Evolutionary conservation across 2,113 vertebrate genomes (phyloP).

Genomic region (Psophia crepitans): DNA sequence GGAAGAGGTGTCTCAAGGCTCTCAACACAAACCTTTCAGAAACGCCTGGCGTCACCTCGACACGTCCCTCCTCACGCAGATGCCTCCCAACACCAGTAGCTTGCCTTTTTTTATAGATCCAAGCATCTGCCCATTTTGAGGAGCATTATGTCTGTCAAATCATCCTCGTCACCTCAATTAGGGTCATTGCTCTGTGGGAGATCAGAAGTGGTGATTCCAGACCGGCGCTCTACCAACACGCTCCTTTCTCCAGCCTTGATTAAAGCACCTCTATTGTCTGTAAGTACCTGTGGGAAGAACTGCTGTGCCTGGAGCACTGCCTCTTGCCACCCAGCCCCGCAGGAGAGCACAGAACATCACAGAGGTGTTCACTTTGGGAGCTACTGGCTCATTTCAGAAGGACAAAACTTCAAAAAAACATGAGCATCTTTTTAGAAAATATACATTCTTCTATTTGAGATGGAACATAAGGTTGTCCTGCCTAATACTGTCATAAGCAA

Average conservation of each 20-base stretch:
- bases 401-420: not conserved
- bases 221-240: rapidly evolving
- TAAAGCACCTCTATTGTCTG: not conserved
- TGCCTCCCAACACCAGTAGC: not conserved
- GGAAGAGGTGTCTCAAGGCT: not conserved
- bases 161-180: not conserved
- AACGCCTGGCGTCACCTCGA: not conserved
- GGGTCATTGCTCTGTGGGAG: not conserved
- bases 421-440: not conserved
- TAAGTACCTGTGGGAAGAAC: not conserved
- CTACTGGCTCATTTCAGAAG: not conserved
- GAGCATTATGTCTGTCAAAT: not conserved
- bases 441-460: not conserved
- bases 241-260: not conserved
- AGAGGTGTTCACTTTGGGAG: not conserved
- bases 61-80: rapidly evolving
- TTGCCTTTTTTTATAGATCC: not conserved
- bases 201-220: not conserved
- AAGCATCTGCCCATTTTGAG: rapidly evolving
- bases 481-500: not conserved
- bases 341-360: not conserved
- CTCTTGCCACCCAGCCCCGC: not conserved
- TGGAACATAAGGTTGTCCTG: not conserved
- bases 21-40: not conserved
- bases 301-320: not conserved